Conservation (phyloP, 2,113 vertebrate genomes). For the Pseudorasbora parva region DNA sequence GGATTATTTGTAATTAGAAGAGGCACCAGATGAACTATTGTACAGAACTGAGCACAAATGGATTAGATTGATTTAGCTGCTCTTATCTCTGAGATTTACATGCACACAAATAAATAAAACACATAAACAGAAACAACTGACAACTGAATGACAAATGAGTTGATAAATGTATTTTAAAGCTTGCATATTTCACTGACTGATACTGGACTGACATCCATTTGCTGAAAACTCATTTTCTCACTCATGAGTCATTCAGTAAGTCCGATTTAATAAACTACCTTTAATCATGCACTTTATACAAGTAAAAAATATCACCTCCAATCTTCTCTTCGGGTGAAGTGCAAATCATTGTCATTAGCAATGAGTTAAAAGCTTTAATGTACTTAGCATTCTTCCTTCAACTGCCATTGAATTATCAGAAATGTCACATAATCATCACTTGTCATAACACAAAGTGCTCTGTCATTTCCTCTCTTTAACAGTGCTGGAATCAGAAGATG, state of each 20-base stretch:
- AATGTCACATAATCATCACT: neutral
- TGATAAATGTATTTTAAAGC: neutral
- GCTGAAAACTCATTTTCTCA: neutral
- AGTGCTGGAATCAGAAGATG: neutral
- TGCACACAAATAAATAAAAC: neutral
- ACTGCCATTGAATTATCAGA: neutral
- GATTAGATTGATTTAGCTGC: neutral
- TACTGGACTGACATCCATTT: conserved; percentile 5
- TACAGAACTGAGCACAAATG: neutral
- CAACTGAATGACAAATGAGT: neutral
- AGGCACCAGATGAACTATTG: conserved; percentile 16
- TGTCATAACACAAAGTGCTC: neutral
- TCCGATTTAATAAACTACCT: neutral
- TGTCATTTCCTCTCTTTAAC: neutral
- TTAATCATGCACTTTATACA: neutral
- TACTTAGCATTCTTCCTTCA: neutral
- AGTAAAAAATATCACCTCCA: neutral
- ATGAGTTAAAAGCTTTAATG: neutral
- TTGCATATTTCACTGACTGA: neutral
- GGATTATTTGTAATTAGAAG: conserved; percentile 39
- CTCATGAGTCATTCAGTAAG: neutral
- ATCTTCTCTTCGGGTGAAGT: neutral
- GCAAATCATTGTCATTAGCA: neutral
- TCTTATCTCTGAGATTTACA: conserved; percentile 10
- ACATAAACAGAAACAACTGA: neutral